phyloP scores from a whole-genome alignment of 2,113 vertebrate species.

The Pelusios castaneus region DNA sequence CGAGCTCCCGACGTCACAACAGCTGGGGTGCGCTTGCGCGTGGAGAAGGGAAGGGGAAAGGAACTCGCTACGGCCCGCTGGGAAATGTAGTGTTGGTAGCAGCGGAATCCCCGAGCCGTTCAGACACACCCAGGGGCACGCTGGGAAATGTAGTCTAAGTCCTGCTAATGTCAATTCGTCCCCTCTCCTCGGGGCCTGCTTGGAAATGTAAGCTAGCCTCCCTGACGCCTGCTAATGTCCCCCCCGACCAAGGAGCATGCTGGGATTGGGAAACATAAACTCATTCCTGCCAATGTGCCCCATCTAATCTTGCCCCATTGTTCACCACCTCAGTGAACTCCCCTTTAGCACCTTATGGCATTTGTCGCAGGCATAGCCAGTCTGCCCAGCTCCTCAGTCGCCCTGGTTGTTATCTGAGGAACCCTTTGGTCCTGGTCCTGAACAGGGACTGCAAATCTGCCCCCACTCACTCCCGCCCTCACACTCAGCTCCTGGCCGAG shows the following conservation, averaged over 20 bases:
- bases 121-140: neutral
- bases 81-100: neutral
- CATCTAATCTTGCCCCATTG: neutral
- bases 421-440: neutral
- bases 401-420: neutral
- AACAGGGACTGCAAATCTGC: neutral
- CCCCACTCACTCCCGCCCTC: too few relatives aligned
- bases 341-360: too few relatives aligned
- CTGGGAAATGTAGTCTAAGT: neutral
- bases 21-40: neutral
- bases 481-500: neutral
- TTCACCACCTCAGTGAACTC: too few relatives aligned
- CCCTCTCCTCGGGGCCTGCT: neutral
- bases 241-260: too few relatives aligned
- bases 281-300: neutral
- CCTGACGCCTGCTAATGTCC: neutral
- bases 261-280: neutral
- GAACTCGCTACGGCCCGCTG: neutral
- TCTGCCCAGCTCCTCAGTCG: neutral
- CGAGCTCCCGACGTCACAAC: neutral
- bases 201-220: neutral
- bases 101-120: accelerated
- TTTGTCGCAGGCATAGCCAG: too few relatives aligned
- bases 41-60: too few relatives aligned
- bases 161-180: too few relatives aligned